Evolutionary conservation across 2,797 vertebrate species (phyloP).

Genomic region (Thunnus albacares): DNA sequence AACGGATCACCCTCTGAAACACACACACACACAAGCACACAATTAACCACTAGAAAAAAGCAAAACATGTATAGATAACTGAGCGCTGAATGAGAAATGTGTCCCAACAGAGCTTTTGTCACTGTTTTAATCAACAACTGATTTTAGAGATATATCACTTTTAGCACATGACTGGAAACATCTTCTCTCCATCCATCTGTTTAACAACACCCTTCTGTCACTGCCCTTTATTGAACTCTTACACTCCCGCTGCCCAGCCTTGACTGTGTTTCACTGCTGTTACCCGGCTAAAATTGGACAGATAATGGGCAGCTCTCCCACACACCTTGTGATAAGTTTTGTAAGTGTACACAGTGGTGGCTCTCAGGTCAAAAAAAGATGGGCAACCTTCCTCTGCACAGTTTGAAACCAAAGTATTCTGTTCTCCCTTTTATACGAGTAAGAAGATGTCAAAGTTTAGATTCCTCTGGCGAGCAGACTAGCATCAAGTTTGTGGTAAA

Average conservation of each 20-base stretch:
- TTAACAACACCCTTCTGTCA: neutral
- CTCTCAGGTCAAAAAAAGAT: conserved; percentile 4
- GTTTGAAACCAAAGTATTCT: neutral
- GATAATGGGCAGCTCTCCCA: conserved; percentile 21
- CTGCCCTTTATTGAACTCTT: conserved; percentile 1
- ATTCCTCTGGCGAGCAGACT: conserved; percentile 1
- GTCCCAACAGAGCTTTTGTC: neutral
- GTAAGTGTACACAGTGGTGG: neutral
- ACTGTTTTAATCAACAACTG: conserved; percentile 1
- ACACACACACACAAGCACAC: conserved; percentile 48
- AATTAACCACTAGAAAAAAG: neutral
- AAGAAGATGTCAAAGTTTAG: neutral
- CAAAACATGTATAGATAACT: neutral
- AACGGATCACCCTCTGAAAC: conserved; percentile 89
- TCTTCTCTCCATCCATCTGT: neutral
- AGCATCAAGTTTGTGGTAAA: neutral
- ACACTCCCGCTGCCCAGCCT: neutral
- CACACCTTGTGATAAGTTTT: conserved; percentile 14
- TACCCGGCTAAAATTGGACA: conserved; percentile 4
- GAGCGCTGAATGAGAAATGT: neutral
- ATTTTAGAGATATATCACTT: conserved; percentile 1
- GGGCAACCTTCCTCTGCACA: neutral
- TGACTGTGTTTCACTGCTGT: neutral
- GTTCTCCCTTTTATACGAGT: neutral
- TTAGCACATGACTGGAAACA: neutral